Base-by-base conservation (phyloP, 2,113 vertebrate species). In the Crotalus tigris region DNA sequence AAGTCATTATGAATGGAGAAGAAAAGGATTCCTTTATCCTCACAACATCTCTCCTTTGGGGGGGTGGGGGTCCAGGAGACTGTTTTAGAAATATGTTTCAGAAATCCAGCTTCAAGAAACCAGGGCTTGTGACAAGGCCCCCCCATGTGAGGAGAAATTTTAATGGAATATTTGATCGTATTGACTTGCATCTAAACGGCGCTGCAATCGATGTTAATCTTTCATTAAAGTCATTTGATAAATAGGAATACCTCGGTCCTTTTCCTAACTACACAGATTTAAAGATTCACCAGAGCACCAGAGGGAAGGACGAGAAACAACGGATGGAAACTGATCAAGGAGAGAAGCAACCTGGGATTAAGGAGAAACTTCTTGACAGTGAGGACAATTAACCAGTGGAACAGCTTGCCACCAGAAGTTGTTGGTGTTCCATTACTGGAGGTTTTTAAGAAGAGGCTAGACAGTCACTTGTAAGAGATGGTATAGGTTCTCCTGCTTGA, bases 151-250 rank as follows among this genome's bases (percentile, higher is more conserved):
- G 49, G 29, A 24, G 39, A 64, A 51, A 75, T 89, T 92, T 75
- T 1, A 92, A 11, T 89, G 54, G 87, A 44, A 4, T 44, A 57
- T 26, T 75, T 69, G 29, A 13, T 88, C 53, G 29, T 49, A 85
- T 92, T 85, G 87, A 89, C 26, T 49, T 29, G 10, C 33, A 2
- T 92, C 24, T 21, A 89, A 89, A 57, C 8, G 57, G 26, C 19
- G 9, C 24, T 21, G 33, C 53, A 81, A 75, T 75, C 55, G 81
- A 81, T 11, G 19, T 24, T 33, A 69, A 69, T 69, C 46, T 17
- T 92, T 92, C n/a, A 69, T 53, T 87, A 61, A 54, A 88, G 91
- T 8, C 39, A 64, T 39, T 54, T 54, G 46, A 92, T 92, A 88
- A 55, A 88, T 33, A 87, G 61, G 85, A n/a, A 54, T 55, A 1